Percentiles rank a stretch among this genome's conserved stretches.
These are phyloP conservation scores for Penaeus japonicus DNA, from an alignment of 1,140 invertebrate species.

Conservation along the genomic window DNA sequence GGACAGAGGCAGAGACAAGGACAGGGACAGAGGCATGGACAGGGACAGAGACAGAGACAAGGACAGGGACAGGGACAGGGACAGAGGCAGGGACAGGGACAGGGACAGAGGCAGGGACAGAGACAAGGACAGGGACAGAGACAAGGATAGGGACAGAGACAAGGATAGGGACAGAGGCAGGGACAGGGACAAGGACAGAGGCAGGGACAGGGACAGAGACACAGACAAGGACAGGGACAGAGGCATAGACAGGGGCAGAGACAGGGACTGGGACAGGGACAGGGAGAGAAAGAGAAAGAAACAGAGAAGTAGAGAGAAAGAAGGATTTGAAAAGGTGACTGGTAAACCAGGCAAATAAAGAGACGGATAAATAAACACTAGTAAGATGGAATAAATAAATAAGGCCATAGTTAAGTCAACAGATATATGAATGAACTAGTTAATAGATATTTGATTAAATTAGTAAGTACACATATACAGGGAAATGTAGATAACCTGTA, in stretches of 20 bases:
- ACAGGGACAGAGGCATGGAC: background rate
- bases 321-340: background rate
- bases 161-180: background rate
- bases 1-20: background rate
- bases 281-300: slow-evolving; percentile 8
- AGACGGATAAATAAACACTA: too few species aligned
- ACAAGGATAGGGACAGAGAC: background rate
- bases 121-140: background rate
- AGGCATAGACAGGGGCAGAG: background rate
- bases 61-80: background rate
- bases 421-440: too few species aligned
- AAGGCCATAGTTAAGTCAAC: too few species aligned
- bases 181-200: background rate
- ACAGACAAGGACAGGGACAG: background rate
- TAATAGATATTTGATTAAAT: too few species aligned
- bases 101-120: background rate
- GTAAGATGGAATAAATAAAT: too few species aligned
- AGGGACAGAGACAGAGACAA: background rate
- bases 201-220: background rate
- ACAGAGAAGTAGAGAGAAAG: background rate
- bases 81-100: too few species aligned
- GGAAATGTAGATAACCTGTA: too few species aligned
- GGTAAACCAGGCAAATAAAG: background rate
- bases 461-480: too few species aligned
- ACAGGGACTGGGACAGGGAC: background rate